Percentiles rank a stretch among this genome's conserved stretches.
Evolutionary conservation across 2,888 invertebrate species (phyloP).

Genomic region (Laothoe populi): DNA sequence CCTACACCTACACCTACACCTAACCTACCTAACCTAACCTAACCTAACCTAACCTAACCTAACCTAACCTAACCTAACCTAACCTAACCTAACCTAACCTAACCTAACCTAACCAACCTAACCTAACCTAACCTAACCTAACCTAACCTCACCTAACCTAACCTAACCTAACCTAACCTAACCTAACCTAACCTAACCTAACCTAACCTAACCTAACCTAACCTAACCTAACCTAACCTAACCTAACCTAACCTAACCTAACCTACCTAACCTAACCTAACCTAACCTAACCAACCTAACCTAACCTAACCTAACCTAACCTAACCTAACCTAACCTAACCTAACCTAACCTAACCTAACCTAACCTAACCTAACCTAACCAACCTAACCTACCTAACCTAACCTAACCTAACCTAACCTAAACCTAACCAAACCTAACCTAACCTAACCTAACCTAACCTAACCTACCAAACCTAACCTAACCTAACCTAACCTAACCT

Average conservation of each 20-base stretch:
- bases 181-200: constrained; percentile 19
- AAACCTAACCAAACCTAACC: constrained; percentile 2
- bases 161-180: constrained; percentile 14
- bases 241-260: constrained; percentile 9
- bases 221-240: constrained; percentile 9
- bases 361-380: constrained; percentile 5
- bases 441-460: constrained; percentile 3
- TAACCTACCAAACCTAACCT: constrained; percentile 1
- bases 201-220: constrained; percentile 15
- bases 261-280: no score
- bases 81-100: constrained; percentile 10
- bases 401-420: constrained; percentile 2
- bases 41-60: constrained; percentile 10
- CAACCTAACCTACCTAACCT: neutral
- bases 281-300: no score
- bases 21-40: constrained; percentile 11
- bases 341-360: neutral
- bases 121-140: constrained; percentile 11
- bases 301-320: no score
- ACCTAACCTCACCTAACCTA: constrained; percentile 11
- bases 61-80: constrained; percentile 4
- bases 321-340: no score
- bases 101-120: constrained; percentile 13
- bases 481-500: constrained; percentile 5
- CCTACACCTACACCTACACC: neutral